Evolutionary conservation across 2,888 invertebrate genomes (phyloP), one percentile per base, ranked within the genome.

Genomic region (Erebia ligea): DNA sequence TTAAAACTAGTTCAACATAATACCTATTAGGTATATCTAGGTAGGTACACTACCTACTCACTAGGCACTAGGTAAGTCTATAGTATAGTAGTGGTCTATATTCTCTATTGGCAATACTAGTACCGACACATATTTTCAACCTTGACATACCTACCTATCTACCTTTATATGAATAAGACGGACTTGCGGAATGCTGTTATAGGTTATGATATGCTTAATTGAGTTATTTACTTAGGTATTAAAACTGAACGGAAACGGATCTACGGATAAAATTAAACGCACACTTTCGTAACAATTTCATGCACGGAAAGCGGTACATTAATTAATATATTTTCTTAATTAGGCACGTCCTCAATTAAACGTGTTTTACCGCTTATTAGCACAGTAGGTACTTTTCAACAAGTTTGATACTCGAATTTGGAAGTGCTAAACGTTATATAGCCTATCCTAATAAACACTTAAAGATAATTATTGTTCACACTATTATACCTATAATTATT

Each of bases 291-390:
- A 66, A 66, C 65, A 57, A 66, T 66, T 66, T 57, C 66, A 66
- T 57, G 66, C 66, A 57, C 42, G 56, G 66, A 15, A 19, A 56
- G 57, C 57, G 42, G 40, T 61, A 59, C 42, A 45, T 59, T 34
- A 25, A 66, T 54, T 70, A 66, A 70, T 66, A 57, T 65, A 68
- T 63, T 52, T 57, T 70, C 73, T 70, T 70, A 70, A 73, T 73
- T 70, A 67, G 67, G 64, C 61, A 65, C 70, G 67, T 68, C 68
- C 72, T 68, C 68, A 73, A 61, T 67, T 62, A 34, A 66, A 59
- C 66, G 67, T 21, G 61, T 72, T 70, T 73, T 68, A 68, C 57
- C 58, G 62, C 70, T 70, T 68, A 68, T 73, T 52, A 52, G 52
- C n/a, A 57, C 64, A 34, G 52, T 68, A 68, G 40, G 19, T 48